phyloP scores from a whole-genome alignment of 2,797 vertebrate species.

The Phalanger gymnotis region DNA sequence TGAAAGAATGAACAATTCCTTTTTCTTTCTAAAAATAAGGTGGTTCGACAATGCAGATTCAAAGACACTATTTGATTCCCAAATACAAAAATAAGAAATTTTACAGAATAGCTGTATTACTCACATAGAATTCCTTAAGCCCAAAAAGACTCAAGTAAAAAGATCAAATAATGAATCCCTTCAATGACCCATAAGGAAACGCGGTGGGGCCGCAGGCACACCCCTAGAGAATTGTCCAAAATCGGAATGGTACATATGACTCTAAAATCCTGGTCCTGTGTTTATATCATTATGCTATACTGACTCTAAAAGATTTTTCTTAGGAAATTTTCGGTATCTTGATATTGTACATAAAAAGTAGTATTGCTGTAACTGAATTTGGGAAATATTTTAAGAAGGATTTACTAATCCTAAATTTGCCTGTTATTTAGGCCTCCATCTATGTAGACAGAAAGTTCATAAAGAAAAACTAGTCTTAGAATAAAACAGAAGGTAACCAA shows the following conservation, averaged over 20 bases:
- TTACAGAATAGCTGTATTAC: slow-evolving; percentile 41
- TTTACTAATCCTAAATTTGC: not conserved
- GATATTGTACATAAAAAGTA: slow-evolving; percentile 35
- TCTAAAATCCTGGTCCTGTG: not conserved
- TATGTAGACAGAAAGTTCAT: not conserved
- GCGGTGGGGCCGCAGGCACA: too few species aligned
- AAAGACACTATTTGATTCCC: slow-evolving; percentile 44
- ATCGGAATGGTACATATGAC: not conserved
- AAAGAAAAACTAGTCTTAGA: slow-evolving; percentile 1
- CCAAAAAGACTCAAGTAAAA: not conserved
- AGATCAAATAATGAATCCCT: not conserved
- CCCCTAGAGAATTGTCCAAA: not conserved
- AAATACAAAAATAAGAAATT: slow-evolving; percentile 46
- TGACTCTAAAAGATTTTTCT: slow-evolving; percentile 2
- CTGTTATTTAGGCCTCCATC: not conserved
- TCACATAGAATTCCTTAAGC: not conserved
- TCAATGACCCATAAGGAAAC: not conserved
- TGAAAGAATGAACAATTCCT: slow-evolving; percentile 16
- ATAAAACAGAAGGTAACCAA: slow-evolving; percentile 52
- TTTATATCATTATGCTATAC: not conserved
- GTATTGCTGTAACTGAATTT: not conserved
- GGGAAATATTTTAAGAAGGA: slow-evolving; percentile 41
- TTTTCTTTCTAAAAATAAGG: slow-evolving; percentile 47
- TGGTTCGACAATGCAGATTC: slow-evolving; percentile 34
- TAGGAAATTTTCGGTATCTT: slow-evolving; percentile 43